Conservation (phyloP, 2,113 vertebrate species). For the Gallinago paraguaiae region DNA sequence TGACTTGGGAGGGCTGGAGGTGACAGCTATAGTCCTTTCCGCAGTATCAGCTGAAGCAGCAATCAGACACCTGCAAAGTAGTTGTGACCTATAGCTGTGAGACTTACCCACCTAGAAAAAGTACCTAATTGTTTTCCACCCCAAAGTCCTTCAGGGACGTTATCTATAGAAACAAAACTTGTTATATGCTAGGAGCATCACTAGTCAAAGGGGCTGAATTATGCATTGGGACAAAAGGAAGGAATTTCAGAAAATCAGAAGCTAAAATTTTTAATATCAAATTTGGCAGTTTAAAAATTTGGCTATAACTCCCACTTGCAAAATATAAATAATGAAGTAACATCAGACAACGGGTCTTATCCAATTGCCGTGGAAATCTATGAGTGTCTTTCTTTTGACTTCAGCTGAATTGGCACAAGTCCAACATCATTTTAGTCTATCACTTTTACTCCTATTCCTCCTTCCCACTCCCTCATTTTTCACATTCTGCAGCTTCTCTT, state of each 20-base stretch:
- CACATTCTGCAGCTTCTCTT: neutral
- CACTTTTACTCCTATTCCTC: neutral
- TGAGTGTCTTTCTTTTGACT: neutral
- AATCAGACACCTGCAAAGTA: neutral
- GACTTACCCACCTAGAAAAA: neutral
- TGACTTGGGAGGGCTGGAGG: accelerated
- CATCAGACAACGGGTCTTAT: neutral
- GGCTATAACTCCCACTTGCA: neutral
- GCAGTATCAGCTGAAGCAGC: neutral
- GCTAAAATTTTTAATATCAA: neutral
- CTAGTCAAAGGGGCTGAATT: neutral
- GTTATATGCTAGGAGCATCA: neutral
- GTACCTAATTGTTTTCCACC: neutral
- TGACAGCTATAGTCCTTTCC: neutral
- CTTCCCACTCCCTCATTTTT: neutral
- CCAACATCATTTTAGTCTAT: neutral
- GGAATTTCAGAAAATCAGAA: neutral
- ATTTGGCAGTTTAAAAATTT: neutral
- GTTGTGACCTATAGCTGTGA: neutral
- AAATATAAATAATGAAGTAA: neutral
- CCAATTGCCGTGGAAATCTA: neutral
- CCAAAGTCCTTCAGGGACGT: neutral
- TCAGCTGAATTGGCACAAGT: neutral
- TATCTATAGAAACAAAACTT: neutral
- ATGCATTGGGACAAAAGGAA: neutral